Conservation (phyloP, 1,140 invertebrate genomes). For the Aphelenchoides fujianensis region DNA sequence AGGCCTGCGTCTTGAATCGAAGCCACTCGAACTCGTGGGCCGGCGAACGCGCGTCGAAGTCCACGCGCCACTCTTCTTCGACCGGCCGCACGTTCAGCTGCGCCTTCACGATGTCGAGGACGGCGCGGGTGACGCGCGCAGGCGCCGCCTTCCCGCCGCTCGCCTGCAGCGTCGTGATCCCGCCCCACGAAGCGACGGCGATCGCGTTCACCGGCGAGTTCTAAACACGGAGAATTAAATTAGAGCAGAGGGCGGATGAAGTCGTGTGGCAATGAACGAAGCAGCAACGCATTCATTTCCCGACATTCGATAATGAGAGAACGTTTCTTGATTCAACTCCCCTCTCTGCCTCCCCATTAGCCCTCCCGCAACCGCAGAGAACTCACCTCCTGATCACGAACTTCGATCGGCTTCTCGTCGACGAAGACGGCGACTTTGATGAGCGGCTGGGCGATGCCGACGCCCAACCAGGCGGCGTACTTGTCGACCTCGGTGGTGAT, state of each 20-base stretch:
- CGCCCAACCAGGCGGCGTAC: constrained; percentile 20
- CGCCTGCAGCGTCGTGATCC: constrained; percentile 23
- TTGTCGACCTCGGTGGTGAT: constrained; percentile 42
- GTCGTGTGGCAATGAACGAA: too few species aligned
- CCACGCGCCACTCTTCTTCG: background rate
- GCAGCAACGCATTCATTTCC: too few species aligned
- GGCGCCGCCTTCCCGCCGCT: constrained; percentile 3
- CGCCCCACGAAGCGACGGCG: constrained; percentile 44
- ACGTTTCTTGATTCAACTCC: too few species aligned
- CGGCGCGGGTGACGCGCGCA: background rate
- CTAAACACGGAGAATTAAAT: constrained; percentile 40
- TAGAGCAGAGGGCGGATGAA: too few species aligned
- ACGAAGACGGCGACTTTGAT: constrained; percentile 39
- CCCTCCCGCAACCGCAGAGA: constrained; percentile 1
- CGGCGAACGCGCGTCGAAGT: background rate
- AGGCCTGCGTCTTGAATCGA: background rate
- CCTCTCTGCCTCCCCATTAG: too few species aligned
- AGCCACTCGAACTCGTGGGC: constrained; percentile 13
- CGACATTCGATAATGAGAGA: too few species aligned
- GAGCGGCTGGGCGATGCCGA: constrained; percentile 28
- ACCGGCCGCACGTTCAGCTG: background rate
- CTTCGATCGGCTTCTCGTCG: background rate
- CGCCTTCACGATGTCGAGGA: constrained; percentile 4
- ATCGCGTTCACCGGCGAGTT: background rate
- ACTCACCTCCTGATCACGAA: constrained; percentile 11